Base-by-base conservation (phyloP, 2,888 invertebrate species). In the Cataglyphis rosenhaueri region DNA sequence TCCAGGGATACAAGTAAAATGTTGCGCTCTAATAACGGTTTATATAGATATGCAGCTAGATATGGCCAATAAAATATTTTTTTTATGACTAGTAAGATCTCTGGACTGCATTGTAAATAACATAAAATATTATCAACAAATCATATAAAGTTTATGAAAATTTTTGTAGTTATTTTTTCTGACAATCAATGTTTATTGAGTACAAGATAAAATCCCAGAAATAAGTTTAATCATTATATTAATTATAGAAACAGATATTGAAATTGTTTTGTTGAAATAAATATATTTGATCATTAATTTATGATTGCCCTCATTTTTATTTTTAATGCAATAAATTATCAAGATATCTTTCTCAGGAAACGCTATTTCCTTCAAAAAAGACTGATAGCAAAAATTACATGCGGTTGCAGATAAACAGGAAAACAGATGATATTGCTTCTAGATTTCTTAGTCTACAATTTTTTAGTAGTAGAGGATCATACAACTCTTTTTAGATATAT, bases 291-390 rank as follows among this genome's bases (percentile, higher is more conserved):
- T 55, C 10, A 18, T 29, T n/a, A 25, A 38, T 32, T 66, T n/a
- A 41, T 55, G 29, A 29, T 65, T 6, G 18, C 41, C 10, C 10
- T 78, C 75, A 73, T 61, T 21, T 82, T 66, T 62, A 81, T 81
- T 84, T 64, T 65, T 12, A 25, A 41, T 5, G 74, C 66, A 84
- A 88, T 85, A 88, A 85, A 65, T 86, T 85, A 57, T 61, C 81
- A 21, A 74, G 41, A 76, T 64, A 73, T 44, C 48, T 85, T 59
- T 85, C 68, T 68, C 82, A 81, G 83, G 86, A 88, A 88, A 74
- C 75, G n/a, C 44, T 66, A 74, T 74, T 81, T 87, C 88, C 88
- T 84, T 18, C 57, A 10, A 59, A 59, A 59, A 41, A 66, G 32
- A n/a, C 35, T 15, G 66, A 78, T 78, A 68, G 21, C 29, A 29